Evolutionary conservation across 2,113 vertebrate genomes (phyloP).

Genomic region (Melanostigma gelatinosum): DNA sequence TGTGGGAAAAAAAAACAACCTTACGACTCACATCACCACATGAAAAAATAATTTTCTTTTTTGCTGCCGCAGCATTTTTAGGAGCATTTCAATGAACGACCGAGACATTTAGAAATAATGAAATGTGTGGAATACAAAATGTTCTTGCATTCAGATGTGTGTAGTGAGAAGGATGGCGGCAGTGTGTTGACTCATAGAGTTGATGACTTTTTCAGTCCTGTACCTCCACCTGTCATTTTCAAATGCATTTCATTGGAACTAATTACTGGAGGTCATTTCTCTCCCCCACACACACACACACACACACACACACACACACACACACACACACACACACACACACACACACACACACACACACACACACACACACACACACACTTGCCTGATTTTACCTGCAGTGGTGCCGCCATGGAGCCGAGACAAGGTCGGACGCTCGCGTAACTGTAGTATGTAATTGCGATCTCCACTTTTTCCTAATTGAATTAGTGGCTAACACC

Average conservation of each 20-base stretch:
- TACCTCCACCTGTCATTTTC: conserved; percentile 5
- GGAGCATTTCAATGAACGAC: background rate
- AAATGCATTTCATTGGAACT: conserved; percentile 25
- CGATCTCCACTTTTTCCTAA: conserved; percentile 48
- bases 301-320: background rate
- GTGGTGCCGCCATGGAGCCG: conserved; percentile 1
- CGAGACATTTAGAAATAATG: conserved; percentile 26
- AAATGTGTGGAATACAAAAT: conserved; percentile 28
- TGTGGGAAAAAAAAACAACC: background rate
- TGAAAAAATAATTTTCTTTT: conserved; percentile 39
- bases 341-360: no score
- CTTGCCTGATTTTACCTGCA: conserved; percentile 24
- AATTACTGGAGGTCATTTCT: conserved; percentile 22
- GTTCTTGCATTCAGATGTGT: conserved; percentile 4
- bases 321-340: background rate
- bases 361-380: conserved; percentile 2
- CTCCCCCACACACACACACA: background rate
- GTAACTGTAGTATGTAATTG: conserved; percentile 53
- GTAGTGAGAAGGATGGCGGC: conserved; percentile 7
- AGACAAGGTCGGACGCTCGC: conserved; percentile 60
- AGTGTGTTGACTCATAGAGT: background rate
- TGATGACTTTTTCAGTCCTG: background rate
- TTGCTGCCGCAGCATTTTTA: conserved; percentile 33
- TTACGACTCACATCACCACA: conserved; percentile 14
- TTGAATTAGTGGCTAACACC: conserved; percentile 56